Base-by-base conservation (phyloP, 2,797 vertebrate species). In the Tenualosa ilisha region DNA sequence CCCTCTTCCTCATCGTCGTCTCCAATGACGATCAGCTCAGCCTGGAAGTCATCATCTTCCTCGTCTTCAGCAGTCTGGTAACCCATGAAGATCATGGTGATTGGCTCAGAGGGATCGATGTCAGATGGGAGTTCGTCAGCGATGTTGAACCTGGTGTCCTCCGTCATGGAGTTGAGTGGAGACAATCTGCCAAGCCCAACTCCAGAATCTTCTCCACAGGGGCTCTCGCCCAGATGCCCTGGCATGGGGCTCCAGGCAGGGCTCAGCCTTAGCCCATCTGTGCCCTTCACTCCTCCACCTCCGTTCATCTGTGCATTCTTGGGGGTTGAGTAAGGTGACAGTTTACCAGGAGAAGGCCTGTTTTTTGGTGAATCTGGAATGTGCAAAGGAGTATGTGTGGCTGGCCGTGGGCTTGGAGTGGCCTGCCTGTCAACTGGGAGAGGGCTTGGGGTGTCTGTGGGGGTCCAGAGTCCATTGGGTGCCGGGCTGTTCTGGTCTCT, bases 71-170 rank as follows among this genome's bases (percentile, higher is more conserved):
- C 90, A 0, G 95, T 95, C 89, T 98, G 95, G 54, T 97, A 99
- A 2, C 98, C 98, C 97, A 99, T 98, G 91, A 99, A 99, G 88
- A 99, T 96, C 97, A 99, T 98, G 0, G 97, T 98, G 81, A 99
- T 92, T 0, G 97, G 94, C 65, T 96, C 93, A 0, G 91, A 90
- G 11, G 93, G 93, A n/a, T 96, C 93, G 46, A 92, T 81, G 0
- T 95, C 92, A 6, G 94, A 91, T 43, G 96, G 94, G 17, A 96
- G 88, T 40, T 92, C 91, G 83, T 95, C 94, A 43, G 94, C 88
- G 0, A 95, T 3, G 6, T 90, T 96, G 24, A 94, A 92, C 12
- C 89, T 92, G 26, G 92, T 53, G 3, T 94, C 92, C 46, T 94
- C 95, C 59, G 95, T 95, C 56, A 20, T 22, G 72, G 91, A 87